These are phyloP conservation scores for Philereme vetulata DNA, from an alignment of 2,888 invertebrate genomes.

Conservation along the genomic window DNA sequence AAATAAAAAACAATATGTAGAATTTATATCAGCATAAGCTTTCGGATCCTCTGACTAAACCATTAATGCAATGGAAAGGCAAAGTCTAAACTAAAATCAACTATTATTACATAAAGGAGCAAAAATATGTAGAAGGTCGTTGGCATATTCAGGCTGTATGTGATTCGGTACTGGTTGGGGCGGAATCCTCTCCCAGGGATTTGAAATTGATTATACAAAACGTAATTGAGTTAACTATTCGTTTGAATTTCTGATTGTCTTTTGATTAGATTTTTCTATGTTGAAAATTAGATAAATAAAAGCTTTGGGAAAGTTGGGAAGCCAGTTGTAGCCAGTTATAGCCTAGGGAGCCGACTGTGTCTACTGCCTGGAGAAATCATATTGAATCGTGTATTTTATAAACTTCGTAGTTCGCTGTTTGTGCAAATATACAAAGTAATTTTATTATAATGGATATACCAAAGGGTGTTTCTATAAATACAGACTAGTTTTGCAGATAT, in stretches of 20 bases:
- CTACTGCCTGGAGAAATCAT: neutral
- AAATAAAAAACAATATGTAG: too few relatives aligned
- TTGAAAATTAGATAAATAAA: constrained; percentile 8
- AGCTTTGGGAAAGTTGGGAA: neutral
- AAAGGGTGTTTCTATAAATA: too few relatives aligned
- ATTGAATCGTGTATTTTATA: neutral
- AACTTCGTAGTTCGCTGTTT: neutral
- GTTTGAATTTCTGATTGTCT: constrained; percentile 21
- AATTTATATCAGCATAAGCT: too few relatives aligned
- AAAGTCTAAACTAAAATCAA: too few relatives aligned
- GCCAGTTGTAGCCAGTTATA: neutral
- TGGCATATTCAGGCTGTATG: neutral
- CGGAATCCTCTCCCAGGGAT: constrained; percentile 23
- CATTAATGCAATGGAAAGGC: too few relatives aligned
- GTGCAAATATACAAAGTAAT: too few relatives aligned
- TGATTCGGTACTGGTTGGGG: constrained; percentile 17
- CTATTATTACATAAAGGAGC: too few relatives aligned
- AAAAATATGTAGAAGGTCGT: too few relatives aligned
- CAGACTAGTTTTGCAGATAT: too few relatives aligned
- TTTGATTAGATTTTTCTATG: constrained; percentile 23
- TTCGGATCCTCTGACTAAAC: too few relatives aligned
- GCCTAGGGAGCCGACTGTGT: neutral
- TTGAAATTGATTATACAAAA: constrained; percentile 32
- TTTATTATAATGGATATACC: too few relatives aligned
- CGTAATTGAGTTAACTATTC: constrained; percentile 31